A percentile compares a stretch with the other conserved stretches of the same genome.
These are phyloP conservation scores for Ramphastos sulfuratus DNA, from an alignment of 2,113 vertebrate species.

Conservation along the genomic window DNA sequence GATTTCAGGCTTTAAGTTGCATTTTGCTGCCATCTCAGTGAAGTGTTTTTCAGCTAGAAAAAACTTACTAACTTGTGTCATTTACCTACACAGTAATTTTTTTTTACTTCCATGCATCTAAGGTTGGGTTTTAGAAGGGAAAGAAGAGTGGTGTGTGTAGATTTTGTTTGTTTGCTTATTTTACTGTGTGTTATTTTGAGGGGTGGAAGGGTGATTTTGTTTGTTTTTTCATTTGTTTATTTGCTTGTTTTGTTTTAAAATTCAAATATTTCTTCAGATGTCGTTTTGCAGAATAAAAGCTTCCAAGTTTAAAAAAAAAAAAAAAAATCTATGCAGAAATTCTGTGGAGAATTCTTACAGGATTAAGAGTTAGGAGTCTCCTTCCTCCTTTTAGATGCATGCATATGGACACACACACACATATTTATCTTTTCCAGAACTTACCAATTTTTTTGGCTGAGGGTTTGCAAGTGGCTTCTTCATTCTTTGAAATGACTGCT, in stretches of 20 bases:
- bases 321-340: not conserved
- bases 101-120: not conserved
- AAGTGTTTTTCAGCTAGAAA: conserved; percentile 22
- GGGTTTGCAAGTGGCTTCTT: not conserved
- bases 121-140: not conserved
- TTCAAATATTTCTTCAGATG: not conserved
- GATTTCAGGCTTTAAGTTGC: not conserved
- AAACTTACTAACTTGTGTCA: not conserved
- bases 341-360: not conserved
- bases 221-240: not conserved
- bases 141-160: not conserved
- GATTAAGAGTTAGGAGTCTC: not conserved
- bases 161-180: not conserved
- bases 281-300: not conserved
- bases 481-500: not conserved
- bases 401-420: not conserved
- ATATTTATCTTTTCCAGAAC: not conserved
- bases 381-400: not conserved
- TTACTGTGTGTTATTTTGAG: too few relatives aligned
- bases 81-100: not conserved
- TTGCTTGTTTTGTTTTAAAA: too few relatives aligned
- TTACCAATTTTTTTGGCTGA: not conserved
- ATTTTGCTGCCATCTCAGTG: not conserved
- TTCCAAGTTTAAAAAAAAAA: not conserved
- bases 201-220: not conserved